A percentile compares a stretch with the other conserved stretches of the same genome.
These are phyloP conservation scores for Pachyrhynchus sulphureomaculatus DNA, from an alignment of 1,140 invertebrate species.

Conservation along the genomic window DNA sequence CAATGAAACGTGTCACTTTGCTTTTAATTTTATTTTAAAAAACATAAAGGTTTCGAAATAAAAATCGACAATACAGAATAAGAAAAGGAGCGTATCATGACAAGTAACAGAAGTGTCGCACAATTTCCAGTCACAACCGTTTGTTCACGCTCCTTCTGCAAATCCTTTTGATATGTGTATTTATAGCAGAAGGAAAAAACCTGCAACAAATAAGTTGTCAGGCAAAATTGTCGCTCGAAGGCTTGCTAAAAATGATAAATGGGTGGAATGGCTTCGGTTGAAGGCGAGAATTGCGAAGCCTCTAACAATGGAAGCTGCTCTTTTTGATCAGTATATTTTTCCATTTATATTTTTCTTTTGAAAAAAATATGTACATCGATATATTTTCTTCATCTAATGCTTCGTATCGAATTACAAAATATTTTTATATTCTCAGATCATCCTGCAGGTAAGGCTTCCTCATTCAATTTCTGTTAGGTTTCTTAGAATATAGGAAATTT, in stretches of 20 bases:
- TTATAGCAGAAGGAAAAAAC: slow-evolving; percentile 25
- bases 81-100: slow-evolving; percentile 5
- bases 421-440: too few species aligned
- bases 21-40: too few species aligned
- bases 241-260: slow-evolving; percentile 26
- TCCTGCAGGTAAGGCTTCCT: too few species aligned
- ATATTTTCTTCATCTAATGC: too few species aligned
- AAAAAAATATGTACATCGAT: too few species aligned
- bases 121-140: slow-evolving; percentile 22
- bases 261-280: slow-evolving; percentile 9
- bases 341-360: slow-evolving; percentile 1
- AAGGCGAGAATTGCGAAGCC: slow-evolving; percentile 4
- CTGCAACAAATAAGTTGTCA: slow-evolving; percentile 28
- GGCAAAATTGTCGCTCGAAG: slow-evolving; percentile 14
- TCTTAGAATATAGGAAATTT: too few species aligned
- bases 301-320: background rate
- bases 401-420: too few species aligned
- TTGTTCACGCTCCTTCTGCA: slow-evolving; percentile 26
- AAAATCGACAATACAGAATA: slow-evolving; percentile 15
- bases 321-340: slow-evolving; percentile 16
- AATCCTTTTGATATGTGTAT: slow-evolving; percentile 31
- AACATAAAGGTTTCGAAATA: background rate
- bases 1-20: too few species aligned
- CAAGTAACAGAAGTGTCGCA: slow-evolving; percentile 18
- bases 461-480: too few species aligned